A percentile compares a stretch with the other conserved stretches of the same genome.
phyloP scores from a whole-genome alignment of 2,888 invertebrate genomes.

The Stictocephala bisonia region DNA sequence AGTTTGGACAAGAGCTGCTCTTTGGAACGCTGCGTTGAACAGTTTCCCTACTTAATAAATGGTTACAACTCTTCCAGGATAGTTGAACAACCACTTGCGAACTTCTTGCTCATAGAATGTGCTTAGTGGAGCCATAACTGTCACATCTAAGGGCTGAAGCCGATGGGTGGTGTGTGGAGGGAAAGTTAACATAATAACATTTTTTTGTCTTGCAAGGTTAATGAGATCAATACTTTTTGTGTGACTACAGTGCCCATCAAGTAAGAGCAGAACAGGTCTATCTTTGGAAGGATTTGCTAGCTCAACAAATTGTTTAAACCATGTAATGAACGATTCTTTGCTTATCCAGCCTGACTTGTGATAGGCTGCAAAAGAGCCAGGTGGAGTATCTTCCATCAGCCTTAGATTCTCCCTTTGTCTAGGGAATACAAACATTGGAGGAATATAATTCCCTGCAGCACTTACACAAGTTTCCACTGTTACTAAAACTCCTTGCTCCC shows the following conservation, averaged over 20 bases:
- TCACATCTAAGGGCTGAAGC: constrained; percentile 52
- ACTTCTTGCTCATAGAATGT: constrained; percentile 57
- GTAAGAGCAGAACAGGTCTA: constrained; percentile 60
- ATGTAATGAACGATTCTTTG: constrained; percentile 49
- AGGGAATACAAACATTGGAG: constrained; percentile 51
- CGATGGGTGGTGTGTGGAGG: constrained; percentile 49
- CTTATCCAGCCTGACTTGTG: constrained; percentile 54
- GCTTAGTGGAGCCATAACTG: constrained; percentile 57
- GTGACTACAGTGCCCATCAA: constrained; percentile 62
- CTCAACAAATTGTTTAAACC: constrained; percentile 52
- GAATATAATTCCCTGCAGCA: constrained; percentile 47
- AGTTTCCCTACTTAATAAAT: constrained; percentile 55
- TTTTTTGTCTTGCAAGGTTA: constrained; percentile 54
- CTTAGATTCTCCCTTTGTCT: constrained; percentile 46
- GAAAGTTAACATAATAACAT: constrained; percentile 57
- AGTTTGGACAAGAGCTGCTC: neutral
- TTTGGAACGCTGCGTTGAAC: neutral
- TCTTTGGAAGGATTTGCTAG: constrained; percentile 45
- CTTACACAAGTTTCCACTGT: constrained; percentile 57
- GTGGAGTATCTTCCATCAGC: constrained; percentile 51
- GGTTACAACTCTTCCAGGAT: constrained; percentile 59
- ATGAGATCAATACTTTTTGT: constrained; percentile 59
- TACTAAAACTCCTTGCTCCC: constrained; percentile 57
- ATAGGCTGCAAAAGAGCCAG: constrained; percentile 48
- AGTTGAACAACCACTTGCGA: constrained; percentile 52